Evolutionary conservation across 2,113 vertebrate genomes (phyloP), one percentile per base, ranked within the genome.

Genomic region (Otolemur garnettii): DNA sequence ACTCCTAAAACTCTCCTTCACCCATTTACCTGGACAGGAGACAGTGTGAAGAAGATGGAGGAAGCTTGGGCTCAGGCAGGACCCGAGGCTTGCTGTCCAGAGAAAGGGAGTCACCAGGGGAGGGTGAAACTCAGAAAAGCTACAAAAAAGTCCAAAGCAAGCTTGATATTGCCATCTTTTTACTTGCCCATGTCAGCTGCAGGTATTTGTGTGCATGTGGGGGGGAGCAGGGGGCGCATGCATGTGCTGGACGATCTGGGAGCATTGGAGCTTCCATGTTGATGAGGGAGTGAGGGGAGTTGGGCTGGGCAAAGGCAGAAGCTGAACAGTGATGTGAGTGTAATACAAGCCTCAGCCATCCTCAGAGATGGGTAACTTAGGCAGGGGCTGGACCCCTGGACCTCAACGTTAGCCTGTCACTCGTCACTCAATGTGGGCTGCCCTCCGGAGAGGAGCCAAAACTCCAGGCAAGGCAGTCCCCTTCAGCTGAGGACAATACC

Each of bases 131-230:
- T 30, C 53, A 38, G 5, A 7, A 17, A 45, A 55, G 17, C n/a
- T 17, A 4, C 4, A 55, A 38, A 80, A 35, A 38, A 38, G 24
- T 8, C 5, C 24, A 24, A 72, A 18, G 19, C 14, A 28, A 59
- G 24, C 72, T 38, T 13, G 59, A 28, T 17, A 10, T 38, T 38
- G 53, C 57, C 19, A 0, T 74, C 42, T 19, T 45, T 89, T 90
- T 87, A 45, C 87, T 74, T 71, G 30, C 66, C 30, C 14, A 4
- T 57, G 30, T 57, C 59, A 35, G 1, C 0, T 92, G 18, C 0
- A 4, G 12, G 72, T 30, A 22, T 17, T 14, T 59, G 11, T 50
- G 19, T 10, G 22, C 21, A 6, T 2, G 0, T 15, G 5, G 0
- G 17, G 53, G 14, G 11, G 38, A 38, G 38, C n/a, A n/a, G 38